Evolutionary conservation across 2,113 vertebrate species (phyloP).

Genomic region (Rhagologus leucostigma): DNA sequence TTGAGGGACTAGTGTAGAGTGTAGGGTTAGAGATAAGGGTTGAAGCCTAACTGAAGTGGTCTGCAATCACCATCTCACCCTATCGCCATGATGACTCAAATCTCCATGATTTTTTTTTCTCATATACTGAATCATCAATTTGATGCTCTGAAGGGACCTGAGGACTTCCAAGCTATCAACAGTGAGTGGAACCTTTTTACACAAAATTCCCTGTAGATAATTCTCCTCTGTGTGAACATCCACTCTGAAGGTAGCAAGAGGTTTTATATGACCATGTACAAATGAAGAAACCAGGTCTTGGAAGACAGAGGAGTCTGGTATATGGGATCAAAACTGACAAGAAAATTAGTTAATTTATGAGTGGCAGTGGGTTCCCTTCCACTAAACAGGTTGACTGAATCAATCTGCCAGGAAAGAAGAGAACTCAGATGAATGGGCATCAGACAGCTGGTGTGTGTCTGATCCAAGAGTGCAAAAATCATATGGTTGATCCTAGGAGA

Average conservation of each 20-base stretch:
- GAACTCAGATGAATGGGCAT: not conserved
- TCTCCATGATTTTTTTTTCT: not conserved
- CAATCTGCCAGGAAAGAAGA: not conserved
- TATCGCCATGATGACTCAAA: not conserved
- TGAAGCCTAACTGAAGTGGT: not conserved
- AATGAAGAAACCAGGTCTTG: not conserved
- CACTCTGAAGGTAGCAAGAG: not conserved
- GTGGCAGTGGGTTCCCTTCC: not conserved
- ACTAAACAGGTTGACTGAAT: not conserved
- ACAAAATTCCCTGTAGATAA: not conserved
- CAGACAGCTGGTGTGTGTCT: not conserved
- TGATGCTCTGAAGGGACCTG: not conserved
- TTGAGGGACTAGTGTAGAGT: not conserved
- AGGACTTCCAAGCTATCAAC: not conserved
- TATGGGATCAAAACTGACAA: not conserved
- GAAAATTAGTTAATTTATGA: not conserved
- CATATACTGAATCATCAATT: not conserved
- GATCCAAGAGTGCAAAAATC: not conserved
- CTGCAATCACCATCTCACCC: not conserved
- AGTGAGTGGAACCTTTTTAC: not conserved
- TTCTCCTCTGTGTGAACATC: not conserved
- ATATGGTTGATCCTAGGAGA: not conserved
- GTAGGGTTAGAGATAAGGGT: not conserved
- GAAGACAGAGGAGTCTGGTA: not conserved
- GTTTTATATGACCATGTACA: not conserved